Percentiles rank a stretch among this genome's conserved stretches.
Evolutionary conservation across 2,113 vertebrate genomes (phyloP).

Genomic region (Casuarius casuarius): DNA sequence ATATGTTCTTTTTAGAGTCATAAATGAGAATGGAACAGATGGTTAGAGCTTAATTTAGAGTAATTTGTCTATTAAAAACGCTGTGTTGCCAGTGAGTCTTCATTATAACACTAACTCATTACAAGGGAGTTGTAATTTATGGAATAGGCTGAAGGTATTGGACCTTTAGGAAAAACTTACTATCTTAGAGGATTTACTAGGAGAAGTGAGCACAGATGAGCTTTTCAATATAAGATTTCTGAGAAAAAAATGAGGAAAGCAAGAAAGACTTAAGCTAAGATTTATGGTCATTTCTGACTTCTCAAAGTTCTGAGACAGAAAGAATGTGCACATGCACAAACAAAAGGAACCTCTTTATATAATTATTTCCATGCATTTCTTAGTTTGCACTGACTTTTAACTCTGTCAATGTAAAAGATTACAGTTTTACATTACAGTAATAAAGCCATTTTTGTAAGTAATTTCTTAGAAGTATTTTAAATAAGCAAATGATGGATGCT

Average conservation of each 20-base stretch:
- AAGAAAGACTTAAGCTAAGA: neutral
- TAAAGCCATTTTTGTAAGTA: neutral
- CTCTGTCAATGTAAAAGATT: neutral
- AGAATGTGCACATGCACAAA: neutral
- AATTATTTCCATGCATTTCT: neutral
- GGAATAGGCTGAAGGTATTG: conserved; percentile 10
- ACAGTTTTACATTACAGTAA: neutral
- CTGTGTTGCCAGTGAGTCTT: conserved; percentile 56
- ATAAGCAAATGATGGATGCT: neutral
- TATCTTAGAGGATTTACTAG: neutral
- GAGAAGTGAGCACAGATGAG: neutral
- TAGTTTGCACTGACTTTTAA: neutral
- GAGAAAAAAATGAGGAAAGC: neutral
- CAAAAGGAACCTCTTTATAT: neutral
- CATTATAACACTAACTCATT: conserved; percentile 52
- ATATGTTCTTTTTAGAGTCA: conserved; percentile 61
- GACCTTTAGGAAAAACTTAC: conserved; percentile 65
- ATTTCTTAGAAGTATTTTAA: neutral
- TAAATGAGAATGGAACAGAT: conserved; percentile 72
- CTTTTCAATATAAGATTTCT: neutral
- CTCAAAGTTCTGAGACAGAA: neutral
- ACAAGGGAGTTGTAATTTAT: conserved; percentile 46
- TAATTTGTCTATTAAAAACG: conserved; percentile 72
- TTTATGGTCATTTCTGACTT: neutral
- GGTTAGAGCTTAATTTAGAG: conserved; percentile 67